These are phyloP conservation scores for Sinhomidia bicolor DNA, from an alignment of 2,888 invertebrate genomes.

Conservation along the genomic window DNA sequence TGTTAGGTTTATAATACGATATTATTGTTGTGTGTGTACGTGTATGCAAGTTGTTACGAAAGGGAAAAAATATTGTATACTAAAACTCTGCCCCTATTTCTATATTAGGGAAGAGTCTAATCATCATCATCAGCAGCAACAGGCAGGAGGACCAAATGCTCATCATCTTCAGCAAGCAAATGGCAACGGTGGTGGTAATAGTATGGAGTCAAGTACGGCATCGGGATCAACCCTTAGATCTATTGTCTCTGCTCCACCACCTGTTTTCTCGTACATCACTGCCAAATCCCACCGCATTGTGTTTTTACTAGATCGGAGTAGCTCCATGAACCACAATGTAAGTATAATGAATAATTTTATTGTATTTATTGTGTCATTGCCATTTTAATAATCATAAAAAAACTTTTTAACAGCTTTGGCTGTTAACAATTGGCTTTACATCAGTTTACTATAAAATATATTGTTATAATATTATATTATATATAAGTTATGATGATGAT, in stretches of 20 bases:
- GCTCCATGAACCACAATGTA: constrained; percentile 80
- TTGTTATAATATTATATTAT: background rate
- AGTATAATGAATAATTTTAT: constrained; percentile 47
- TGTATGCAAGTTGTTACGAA: too few species aligned
- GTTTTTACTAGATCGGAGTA: constrained; percentile 79
- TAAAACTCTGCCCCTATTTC: constrained; percentile 70
- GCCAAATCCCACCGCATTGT: constrained; percentile 80
- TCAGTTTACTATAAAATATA: background rate
- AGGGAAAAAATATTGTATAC: background rate
- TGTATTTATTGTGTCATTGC: constrained; percentile 39
- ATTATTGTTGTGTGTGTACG: background rate
- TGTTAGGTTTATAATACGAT: constrained; percentile 10
- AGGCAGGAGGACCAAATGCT: constrained; percentile 39
- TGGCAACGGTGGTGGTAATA: constrained; percentile 8
- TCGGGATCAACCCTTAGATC: constrained; percentile 75
- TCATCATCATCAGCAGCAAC: constrained; percentile 53
- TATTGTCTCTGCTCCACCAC: constrained; percentile 77
- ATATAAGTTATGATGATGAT: background rate
- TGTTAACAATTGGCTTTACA: background rate
- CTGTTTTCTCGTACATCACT: constrained; percentile 78
- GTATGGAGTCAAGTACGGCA: constrained; percentile 73
- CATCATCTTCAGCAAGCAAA: constrained; percentile 34
- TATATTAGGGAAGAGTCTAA: constrained; percentile 79
- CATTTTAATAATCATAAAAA: constrained; percentile 31
- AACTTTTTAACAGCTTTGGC: background rate